These are phyloP conservation scores for Eustalomyia histrio DNA, from an alignment of 2,888 invertebrate genomes.

Conservation along the genomic window DNA sequence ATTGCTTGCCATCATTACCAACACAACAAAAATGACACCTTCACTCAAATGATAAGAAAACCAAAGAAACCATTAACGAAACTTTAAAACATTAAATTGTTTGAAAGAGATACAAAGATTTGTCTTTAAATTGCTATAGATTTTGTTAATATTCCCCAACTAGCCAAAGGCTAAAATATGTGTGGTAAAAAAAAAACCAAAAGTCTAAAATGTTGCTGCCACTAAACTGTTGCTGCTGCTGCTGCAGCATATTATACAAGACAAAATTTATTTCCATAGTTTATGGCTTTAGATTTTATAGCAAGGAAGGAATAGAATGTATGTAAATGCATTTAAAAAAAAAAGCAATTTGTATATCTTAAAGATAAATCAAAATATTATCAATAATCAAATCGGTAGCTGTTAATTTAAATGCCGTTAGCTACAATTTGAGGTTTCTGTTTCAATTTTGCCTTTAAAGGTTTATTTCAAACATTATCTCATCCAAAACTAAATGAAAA, in stretches of 20 bases:
- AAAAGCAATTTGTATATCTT: conserved; percentile 69
- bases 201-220: background rate
- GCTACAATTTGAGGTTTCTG: conserved; percentile 49
- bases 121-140: conserved; percentile 7
- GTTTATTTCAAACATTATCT: background rate
- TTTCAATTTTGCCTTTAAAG: background rate
- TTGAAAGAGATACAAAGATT: background rate
- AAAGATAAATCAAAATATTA: conserved; percentile 76
- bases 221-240: background rate
- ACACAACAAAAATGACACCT: conserved; percentile 35
- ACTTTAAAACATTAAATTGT: background rate
- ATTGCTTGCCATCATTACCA: conserved; percentile 13
- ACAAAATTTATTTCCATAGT: background rate
- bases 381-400: conserved; percentile 77
- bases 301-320: conserved; percentile 2
- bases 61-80: background rate
- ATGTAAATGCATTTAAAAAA: conserved; percentile 30
- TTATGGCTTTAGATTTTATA: background rate
- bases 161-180: conserved; percentile 37
- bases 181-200: conserved; percentile 38
- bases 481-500: background rate
- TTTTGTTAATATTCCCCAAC: background rate
- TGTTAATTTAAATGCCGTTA: conserved; percentile 68
- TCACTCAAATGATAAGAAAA: conserved; percentile 1
- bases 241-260: background rate